Base-by-base conservation (phyloP, 2,113 vertebrate genomes). In the Antigone vipio region DNA sequence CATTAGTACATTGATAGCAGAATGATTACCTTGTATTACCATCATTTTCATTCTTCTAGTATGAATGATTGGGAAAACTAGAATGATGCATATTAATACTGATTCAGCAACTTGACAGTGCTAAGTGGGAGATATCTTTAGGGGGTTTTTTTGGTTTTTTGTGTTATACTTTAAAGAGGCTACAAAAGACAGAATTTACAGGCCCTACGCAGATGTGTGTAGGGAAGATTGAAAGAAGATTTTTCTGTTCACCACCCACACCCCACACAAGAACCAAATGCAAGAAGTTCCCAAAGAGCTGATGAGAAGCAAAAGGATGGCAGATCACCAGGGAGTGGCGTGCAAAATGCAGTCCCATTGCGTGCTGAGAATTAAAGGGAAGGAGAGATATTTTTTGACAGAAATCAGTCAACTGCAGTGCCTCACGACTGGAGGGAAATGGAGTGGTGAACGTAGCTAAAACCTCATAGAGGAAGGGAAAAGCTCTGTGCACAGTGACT, bases 291-390 rank as follows among this genome's bases (percentile, higher is more conserved):
- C 53, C 49, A 58, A 78, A 82, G 42, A 73, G 53, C 20, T 89
- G 88, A 92, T 86, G 83, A 96, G 89, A 93, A 92, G 74, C 62
- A 92, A 96, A 96, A 95, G 80, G 76, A 89, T 52, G 2, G 4
- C 44, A 88, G 53, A 80, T 84, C 69, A 79, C 49, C 55, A 69
- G 38, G 62, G 80, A 69, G 53, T 64, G 64, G 49, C 81, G 45
- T 89, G 85, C 9, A 4, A 94, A 87, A 73, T 42, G 53, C 66
- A 92, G 29, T 53, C 55, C 45, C 73, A 40, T 89, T 88, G 69
- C 24, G 6, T 87, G 80, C 62, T 92, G 32, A 75, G 49, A 79
- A 79, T 89, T 73, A 85, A 93, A 68, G 24, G n/a, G 34, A 89
- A 83, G n/a, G 42, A 88, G 53, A 60, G 40, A 60, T 24, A 67